phyloP scores from a whole-genome alignment of 2,797 vertebrate genomes.

The Pogonophryne albipinna region DNA sequence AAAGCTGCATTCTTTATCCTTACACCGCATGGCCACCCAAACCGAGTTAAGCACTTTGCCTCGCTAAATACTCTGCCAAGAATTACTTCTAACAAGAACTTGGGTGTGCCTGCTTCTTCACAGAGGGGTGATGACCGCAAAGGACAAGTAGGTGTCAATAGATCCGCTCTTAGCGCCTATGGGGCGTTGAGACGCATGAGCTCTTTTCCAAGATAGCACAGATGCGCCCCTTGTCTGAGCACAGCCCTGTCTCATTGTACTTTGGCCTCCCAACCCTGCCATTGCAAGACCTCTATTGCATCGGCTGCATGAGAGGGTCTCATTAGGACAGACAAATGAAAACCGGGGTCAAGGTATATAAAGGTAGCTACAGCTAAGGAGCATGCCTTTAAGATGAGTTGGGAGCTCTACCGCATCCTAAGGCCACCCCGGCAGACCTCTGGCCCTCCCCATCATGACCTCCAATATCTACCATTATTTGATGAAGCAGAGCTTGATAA shows the following conservation, averaged over 20 bases:
- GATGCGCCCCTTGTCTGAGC: constrained; percentile 86
- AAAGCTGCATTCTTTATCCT: constrained; percentile 60
- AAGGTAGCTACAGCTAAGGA: constrained; percentile 95
- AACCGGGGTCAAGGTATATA: constrained; percentile 98
- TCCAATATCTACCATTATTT: constrained; percentile 96
- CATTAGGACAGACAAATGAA: constrained; percentile 98
- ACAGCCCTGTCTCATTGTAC: constrained; percentile 85
- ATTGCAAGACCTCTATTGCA: constrained; percentile 84
- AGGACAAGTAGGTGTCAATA: constrained; percentile 89
- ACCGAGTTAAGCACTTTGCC: constrained; percentile 82
- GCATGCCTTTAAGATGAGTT: constrained; percentile 93
- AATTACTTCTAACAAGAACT: constrained; percentile 81
- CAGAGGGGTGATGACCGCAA: constrained; percentile 82
- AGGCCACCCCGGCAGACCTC: constrained; percentile 90
- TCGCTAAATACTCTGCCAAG: constrained; percentile 75
- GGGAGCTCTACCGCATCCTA: constrained; percentile 85
- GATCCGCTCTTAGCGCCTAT: constrained; percentile 80
- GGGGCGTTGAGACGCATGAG: constrained; percentile 82
- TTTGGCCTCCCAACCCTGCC: constrained; percentile 82
- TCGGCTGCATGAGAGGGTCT: constrained; percentile 86
- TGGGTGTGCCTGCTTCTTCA: constrained; percentile 71
- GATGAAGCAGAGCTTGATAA: constrained; percentile 98
- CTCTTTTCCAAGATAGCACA: constrained; percentile 85
- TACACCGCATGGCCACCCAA: constrained; percentile 59
- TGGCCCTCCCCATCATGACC: constrained; percentile 94